Percentiles rank a stretch among this genome's conserved stretches.
phyloP scores from a whole-genome alignment of 2,113 vertebrate species.

The Chinchilla lanigera region DNA sequence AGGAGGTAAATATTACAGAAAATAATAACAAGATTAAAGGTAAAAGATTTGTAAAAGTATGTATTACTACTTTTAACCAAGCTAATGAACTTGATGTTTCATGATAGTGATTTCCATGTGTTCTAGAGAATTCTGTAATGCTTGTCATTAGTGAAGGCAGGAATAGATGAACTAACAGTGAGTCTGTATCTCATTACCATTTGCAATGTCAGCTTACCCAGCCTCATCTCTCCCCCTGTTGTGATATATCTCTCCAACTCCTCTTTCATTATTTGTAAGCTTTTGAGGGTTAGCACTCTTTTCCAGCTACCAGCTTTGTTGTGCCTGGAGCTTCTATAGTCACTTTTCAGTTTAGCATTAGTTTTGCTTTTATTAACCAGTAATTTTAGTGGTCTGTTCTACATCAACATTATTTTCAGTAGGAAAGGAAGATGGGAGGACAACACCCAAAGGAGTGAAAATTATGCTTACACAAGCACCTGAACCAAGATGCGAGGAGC shows the following conservation, averaged over 20 bases:
- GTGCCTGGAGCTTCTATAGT: not conserved
- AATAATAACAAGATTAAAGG: no score
- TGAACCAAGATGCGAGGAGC: no score
- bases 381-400: not conserved
- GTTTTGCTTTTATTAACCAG: slow-evolving; percentile 12
- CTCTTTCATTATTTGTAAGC: not conserved
- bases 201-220: not conserved
- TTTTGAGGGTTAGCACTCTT: not conserved
- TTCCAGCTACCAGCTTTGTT: not conserved
- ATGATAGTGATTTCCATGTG: not conserved
- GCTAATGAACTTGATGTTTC: not conserved
- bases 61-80: not conserved
- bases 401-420: not conserved
- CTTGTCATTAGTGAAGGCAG: not conserved
- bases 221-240: not conserved
- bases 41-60: not conserved
- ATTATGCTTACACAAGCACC: not conserved
- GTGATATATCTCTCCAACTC: not conserved
- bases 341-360: not conserved
- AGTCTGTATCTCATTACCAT: not conserved
- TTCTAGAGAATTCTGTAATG: not conserved
- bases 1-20: not conserved
- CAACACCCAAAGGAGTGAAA: not conserved
- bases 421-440: not conserved
- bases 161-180: not conserved